Evolutionary conservation across 2,888 invertebrate genomes (phyloP).

Genomic region (Sturmia bella): DNA sequence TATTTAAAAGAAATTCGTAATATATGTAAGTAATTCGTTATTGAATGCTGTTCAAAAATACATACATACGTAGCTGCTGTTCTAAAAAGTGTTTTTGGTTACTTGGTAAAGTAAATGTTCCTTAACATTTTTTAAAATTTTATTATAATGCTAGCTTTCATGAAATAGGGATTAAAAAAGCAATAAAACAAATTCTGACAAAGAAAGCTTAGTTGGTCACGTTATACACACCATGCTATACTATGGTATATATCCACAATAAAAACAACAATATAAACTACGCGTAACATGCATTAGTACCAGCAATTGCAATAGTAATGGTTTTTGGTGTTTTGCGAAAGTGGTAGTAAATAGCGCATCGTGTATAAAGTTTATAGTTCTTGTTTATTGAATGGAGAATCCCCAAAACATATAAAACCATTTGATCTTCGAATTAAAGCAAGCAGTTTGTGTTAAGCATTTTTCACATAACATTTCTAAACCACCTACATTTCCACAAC

Average conservation of each 20-base stretch:
- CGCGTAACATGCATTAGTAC: slow-evolving; percentile 19
- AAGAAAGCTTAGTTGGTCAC: slow-evolving; percentile 12
- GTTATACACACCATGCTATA: not conserved
- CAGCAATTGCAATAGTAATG: slow-evolving; percentile 32
- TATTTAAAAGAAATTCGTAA: too few species aligned
- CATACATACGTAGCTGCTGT: too few species aligned
- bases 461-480: slow-evolving; percentile 44
- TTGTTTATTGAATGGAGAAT: slow-evolving; percentile 42
- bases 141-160: too few species aligned
- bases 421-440: slow-evolving; percentile 68
- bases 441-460: slow-evolving; percentile 60
- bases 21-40: too few species aligned
- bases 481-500: slow-evolving; percentile 20
- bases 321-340: not conserved
- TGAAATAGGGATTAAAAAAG: too few species aligned
- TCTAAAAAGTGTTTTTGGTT: too few species aligned
- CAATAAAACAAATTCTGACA: too few species aligned
- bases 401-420: slow-evolving; percentile 66
- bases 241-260: slow-evolving; percentile 16
- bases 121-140: too few species aligned
- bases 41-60: too few species aligned
- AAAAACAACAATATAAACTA: slow-evolving; percentile 30
- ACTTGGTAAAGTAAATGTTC: too few species aligned
- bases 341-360: slow-evolving; percentile 4
- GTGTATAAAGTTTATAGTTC: slow-evolving; percentile 33